phyloP scores from a whole-genome alignment of 2,113 vertebrate genomes.

The Esox niger region DNA sequence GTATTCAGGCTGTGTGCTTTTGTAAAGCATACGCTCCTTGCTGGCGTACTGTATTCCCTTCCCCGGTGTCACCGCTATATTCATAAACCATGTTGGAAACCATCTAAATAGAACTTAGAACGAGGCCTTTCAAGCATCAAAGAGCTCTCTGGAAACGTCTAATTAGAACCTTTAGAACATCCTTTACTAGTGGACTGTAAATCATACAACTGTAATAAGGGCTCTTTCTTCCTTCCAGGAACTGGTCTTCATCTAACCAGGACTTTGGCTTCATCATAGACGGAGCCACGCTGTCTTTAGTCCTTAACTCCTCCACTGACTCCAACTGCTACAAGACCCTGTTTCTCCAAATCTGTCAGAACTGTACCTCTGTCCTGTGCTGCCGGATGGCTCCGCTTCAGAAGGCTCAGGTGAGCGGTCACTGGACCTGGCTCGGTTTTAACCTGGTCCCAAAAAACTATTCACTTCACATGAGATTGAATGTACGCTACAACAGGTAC shows the following conservation, averaged over 20 bases:
- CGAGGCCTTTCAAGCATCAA: too few species aligned
- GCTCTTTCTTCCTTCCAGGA: slow-evolving; percentile 63
- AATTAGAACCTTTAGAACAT: too few species aligned
- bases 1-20: too few species aligned
- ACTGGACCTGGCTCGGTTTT: background rate
- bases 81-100: too few species aligned
- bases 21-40: too few species aligned
- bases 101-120: too few species aligned
- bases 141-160: too few species aligned
- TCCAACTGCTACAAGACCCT: slow-evolving; percentile 86
- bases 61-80: too few species aligned
- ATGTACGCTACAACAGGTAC: background rate
- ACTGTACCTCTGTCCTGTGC: slow-evolving; percentile 91
- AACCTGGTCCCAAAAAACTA: too few species aligned
- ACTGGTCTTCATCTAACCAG: slow-evolving; percentile 78
- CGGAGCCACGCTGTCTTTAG: slow-evolving; percentile 86
- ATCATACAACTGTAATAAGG: background rate
- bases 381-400: slow-evolving; percentile 97
- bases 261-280: slow-evolving; percentile 95
- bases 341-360: slow-evolving; percentile 94
- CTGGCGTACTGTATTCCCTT: too few species aligned
- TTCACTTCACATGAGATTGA: too few species aligned
- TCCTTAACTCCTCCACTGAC: slow-evolving; percentile 84
- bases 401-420: slow-evolving; percentile 87
- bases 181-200: too few species aligned